Conservation (phyloP, 1,140 invertebrate genomes). For the Lordiphosa stackelbergi region DNA sequence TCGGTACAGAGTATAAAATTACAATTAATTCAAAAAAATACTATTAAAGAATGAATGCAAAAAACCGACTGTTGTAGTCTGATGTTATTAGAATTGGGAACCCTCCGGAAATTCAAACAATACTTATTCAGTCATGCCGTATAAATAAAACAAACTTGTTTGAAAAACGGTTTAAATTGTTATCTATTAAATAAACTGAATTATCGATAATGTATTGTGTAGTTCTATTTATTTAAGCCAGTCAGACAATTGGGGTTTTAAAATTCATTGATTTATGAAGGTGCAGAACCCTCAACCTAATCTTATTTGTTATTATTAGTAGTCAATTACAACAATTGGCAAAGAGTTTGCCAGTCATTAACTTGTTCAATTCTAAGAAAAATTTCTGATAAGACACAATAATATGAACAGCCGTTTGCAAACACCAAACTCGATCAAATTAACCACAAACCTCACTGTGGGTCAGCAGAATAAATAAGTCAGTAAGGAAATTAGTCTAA, state of each 20-base stretch:
- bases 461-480: neutral
- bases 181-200: no score
- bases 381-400: conserved; percentile 28
- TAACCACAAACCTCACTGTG: neutral
- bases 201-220: no score
- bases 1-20: no score
- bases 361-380: conserved; percentile 21
- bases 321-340: neutral
- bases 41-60: no score
- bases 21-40: no score
- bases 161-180: no score
- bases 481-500: neutral
- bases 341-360: conserved; percentile 7
- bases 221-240: no score
- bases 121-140: no score
- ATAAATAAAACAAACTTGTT: no score
- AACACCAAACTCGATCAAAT: neutral
- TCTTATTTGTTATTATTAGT: conserved; percentile 24
- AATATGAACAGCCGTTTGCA: neutral
- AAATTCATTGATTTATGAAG: conserved; percentile 6
- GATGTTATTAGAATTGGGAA: no score
- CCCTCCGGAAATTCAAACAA: no score
- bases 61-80: no score
- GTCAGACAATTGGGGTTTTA: neutral
- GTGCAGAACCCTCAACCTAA: conserved; percentile 14